Conservation (phyloP, 2,888 invertebrate genomes). For the Magallana nippona region DNA sequence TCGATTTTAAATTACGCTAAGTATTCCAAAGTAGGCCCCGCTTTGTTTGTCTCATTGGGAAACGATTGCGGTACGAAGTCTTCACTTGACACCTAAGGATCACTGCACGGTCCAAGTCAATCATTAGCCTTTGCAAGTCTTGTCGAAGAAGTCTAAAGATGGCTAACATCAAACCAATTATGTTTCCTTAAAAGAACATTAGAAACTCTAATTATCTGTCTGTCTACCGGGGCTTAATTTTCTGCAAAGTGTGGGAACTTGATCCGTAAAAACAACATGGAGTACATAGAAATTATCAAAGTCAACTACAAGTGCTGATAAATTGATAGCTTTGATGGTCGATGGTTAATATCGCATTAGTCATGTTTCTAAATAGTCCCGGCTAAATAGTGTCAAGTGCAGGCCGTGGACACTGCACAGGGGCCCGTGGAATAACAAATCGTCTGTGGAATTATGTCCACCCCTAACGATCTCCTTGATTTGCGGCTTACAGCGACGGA, state of each 20-base stretch:
- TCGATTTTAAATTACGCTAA: conserved; percentile 30
- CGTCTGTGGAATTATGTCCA: background rate
- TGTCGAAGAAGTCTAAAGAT: conserved; percentile 47
- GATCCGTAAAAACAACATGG: conserved; percentile 43
- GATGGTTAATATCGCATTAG: conserved; percentile 44
- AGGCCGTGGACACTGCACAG: conserved; percentile 9
- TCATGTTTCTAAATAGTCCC: conserved; percentile 39
- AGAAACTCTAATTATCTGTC: conserved; percentile 46
- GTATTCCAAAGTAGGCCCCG: background rate
- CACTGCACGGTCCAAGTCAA: conserved; percentile 21
- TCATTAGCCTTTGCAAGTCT: conserved; percentile 40
- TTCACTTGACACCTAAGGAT: conserved; percentile 17
- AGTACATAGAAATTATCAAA: conserved; percentile 25
- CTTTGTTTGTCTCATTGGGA: conserved; percentile 12
- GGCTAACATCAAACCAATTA: conserved; percentile 53
- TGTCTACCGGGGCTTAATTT: conserved; percentile 37
- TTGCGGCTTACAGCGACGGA: background rate
- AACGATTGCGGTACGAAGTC: background rate
- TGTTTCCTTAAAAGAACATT: conserved; percentile 46
- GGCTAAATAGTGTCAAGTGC: conserved; percentile 34
- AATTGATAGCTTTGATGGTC: conserved; percentile 44
- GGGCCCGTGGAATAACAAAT: background rate
- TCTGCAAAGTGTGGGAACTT: conserved; percentile 31
- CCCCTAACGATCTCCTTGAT: conserved; percentile 15
- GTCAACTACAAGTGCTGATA: conserved; percentile 9